phyloP scores from a whole-genome alignment of 92 coral and sea anemone species.

The Meandrina meandrites region DNA sequence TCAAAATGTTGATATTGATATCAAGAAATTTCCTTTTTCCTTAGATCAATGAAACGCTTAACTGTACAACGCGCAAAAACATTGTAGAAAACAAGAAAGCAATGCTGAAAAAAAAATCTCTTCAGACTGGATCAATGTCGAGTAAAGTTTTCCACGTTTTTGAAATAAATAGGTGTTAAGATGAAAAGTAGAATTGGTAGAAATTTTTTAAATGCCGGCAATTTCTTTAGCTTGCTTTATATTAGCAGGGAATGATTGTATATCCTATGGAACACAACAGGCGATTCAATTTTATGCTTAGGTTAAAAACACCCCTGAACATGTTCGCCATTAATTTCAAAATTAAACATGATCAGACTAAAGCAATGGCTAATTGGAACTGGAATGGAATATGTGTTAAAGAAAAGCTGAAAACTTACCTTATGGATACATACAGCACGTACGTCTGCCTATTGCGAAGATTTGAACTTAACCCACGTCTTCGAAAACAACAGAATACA shows the following conservation, averaged over 20 bases:
- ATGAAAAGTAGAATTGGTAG: not conserved
- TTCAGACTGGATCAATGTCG: not conserved
- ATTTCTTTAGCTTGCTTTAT: not conserved
- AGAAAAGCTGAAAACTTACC: not conserved
- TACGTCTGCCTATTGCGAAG: not conserved
- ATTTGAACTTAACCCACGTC: not conserved
- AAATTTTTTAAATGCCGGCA: not conserved
- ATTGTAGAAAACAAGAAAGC: not conserved
- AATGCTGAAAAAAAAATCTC: not conserved
- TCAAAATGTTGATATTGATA: not conserved
- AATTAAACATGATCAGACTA: not conserved
- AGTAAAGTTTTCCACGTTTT: not conserved
- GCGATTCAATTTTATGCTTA: not conserved
- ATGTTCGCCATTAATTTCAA: not conserved
- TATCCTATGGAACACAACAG: not conserved
- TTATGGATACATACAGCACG: not conserved
- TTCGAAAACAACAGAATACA: not conserved
- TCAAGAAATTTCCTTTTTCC: not conserved
- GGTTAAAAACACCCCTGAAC: not conserved
- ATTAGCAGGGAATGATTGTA: not conserved
- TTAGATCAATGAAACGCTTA: not conserved
- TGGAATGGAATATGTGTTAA: not conserved
- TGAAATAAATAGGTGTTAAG: not conserved
- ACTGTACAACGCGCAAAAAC: not conserved
- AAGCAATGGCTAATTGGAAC: not conserved